Evolutionary conservation across 2,113 vertebrate species (phyloP).

Genomic region (Prunella himalayana): DNA sequence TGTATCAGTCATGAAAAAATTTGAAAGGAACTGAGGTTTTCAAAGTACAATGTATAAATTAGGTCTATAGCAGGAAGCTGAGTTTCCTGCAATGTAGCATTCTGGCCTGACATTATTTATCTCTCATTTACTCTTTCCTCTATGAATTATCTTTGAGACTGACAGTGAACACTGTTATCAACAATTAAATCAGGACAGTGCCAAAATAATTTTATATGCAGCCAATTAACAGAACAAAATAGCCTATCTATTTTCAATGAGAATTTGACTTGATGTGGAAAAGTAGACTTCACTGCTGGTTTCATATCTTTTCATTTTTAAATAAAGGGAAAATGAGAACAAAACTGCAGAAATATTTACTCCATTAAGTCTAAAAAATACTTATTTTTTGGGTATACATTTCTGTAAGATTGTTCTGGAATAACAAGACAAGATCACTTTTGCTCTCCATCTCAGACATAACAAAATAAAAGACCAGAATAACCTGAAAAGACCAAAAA

Average conservation of each 20-base stretch:
- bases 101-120: background rate
- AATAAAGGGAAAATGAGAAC: background rate
- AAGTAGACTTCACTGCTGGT: background rate
- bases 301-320: background rate
- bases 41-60: background rate
- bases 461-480: background rate
- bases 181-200: background rate
- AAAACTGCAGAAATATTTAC: background rate
- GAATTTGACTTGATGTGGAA: background rate
- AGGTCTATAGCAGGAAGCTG: background rate
- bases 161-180: background rate
- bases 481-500: background rate
- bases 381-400: rapidly evolving
- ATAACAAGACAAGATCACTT: background rate
- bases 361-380: background rate
- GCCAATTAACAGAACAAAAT: background rate
- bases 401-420: background rate
- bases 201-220: background rate
- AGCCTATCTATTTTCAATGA: background rate
- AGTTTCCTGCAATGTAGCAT: background rate
- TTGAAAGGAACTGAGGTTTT: background rate
- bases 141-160: background rate
- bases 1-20: background rate
- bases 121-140: background rate
- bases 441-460: background rate